phyloP scores from a whole-genome alignment of 2,888 invertebrate species.

The Protonemura montana region DNA sequence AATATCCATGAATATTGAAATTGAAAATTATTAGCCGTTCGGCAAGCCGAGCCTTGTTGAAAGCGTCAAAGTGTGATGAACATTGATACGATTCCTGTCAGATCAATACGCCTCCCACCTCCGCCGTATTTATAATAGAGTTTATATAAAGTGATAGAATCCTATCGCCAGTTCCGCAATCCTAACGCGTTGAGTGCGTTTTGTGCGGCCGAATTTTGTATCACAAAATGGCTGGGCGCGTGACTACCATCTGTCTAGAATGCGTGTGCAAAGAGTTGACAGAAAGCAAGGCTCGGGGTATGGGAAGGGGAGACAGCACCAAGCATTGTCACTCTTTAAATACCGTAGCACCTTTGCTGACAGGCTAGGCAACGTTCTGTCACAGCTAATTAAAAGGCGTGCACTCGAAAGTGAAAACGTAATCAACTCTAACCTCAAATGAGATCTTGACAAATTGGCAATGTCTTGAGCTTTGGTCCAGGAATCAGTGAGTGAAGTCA shows the following conservation, averaged over 20 bases:
- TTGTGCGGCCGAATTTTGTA: neutral
- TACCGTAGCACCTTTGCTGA: neutral
- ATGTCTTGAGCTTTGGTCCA: too few species aligned
- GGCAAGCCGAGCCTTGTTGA: neutral
- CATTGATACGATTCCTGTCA: neutral
- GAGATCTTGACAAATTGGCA: too few species aligned
- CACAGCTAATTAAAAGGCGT: too few species aligned
- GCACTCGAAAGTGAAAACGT: too few species aligned
- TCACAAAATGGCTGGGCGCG: neutral
- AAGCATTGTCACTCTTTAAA: neutral
- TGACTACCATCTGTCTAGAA: neutral
- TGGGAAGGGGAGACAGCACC: too few species aligned
- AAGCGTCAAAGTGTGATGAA: neutral
- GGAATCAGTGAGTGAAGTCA: neutral
- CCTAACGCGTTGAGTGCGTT: neutral
- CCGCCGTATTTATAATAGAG: neutral
- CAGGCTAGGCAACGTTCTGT: neutral
- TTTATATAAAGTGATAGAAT: neutral
- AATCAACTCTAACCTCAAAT: too few species aligned
- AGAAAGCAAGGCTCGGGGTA: neutral
- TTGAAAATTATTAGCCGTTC: neutral
- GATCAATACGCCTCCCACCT: neutral
- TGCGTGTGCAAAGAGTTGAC: neutral
- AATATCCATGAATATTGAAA: neutral
- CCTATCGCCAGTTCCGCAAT: neutral